phyloP scores from a whole-genome alignment of 2,113 vertebrate species.

The Martes martes region DNA sequence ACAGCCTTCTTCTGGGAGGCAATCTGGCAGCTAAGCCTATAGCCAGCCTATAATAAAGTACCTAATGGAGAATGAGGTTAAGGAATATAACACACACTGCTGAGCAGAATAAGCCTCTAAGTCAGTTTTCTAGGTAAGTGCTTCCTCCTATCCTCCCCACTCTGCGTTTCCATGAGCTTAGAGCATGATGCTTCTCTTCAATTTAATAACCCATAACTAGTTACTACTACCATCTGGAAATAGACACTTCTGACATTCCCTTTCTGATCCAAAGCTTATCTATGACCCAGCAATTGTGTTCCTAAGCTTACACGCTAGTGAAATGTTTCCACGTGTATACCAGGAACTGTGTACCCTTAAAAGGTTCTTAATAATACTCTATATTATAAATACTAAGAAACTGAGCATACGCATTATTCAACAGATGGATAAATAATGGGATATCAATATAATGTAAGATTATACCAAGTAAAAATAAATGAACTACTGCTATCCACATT shows the following conservation, averaged over 20 bases:
- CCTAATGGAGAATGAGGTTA: neutral
- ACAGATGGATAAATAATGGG: neutral
- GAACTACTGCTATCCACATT: neutral
- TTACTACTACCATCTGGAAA: neutral
- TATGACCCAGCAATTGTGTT: neutral
- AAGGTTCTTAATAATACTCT: neutral
- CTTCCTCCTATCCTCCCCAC: neutral
- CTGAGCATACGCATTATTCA: neutral
- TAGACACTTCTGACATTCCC: neutral
- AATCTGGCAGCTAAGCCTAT: neutral
- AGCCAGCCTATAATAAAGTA: neutral
- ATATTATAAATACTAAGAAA: neutral
- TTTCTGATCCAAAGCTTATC: neutral
- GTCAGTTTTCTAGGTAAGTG: neutral
- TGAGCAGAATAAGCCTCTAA: neutral
- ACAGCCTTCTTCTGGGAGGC: neutral
- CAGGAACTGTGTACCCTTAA: neutral
- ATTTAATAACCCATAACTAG: neutral
- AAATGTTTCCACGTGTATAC: neutral
- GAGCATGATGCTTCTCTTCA: neutral
- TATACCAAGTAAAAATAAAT: slow-evolving; percentile 9
- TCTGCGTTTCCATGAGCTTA: neutral
- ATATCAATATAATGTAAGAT: slow-evolving; percentile 4
- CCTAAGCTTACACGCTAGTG: neutral
- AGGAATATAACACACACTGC: neutral